Conservation (phyloP, 2,888 invertebrate species). For the Dermolepida albohirtum region DNA sequence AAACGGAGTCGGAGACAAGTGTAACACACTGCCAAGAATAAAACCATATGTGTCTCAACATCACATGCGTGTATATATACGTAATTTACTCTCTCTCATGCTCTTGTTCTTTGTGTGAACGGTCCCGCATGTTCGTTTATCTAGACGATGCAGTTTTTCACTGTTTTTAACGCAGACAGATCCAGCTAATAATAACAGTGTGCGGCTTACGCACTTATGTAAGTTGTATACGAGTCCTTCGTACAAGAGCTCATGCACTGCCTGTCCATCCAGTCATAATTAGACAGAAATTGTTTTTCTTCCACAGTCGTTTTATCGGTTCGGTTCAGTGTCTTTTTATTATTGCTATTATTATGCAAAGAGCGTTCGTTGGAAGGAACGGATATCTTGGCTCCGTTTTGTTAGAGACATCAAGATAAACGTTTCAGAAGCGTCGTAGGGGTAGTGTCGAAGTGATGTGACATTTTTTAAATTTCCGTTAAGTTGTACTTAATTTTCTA, state of each 20-base stretch:
- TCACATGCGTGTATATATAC: constrained; percentile 1
- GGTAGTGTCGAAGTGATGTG: constrained; percentile 25
- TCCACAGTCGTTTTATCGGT: constrained; percentile 27
- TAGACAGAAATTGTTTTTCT: constrained; percentile 29
- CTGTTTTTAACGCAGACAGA: constrained; percentile 34
- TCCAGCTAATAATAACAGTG: constrained; percentile 38
- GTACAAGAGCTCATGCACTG: constrained; percentile 11
- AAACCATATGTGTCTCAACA: constrained; percentile 36
- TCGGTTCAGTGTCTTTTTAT: constrained; percentile 38
- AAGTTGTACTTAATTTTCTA: too few species aligned
- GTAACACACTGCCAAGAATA: constrained; percentile 35
- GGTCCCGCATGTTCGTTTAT: constrained; percentile 36
- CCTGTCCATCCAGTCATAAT: constrained; percentile 26
- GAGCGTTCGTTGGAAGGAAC: constrained; percentile 36
- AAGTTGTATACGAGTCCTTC: constrained; percentile 32
- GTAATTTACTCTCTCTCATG: constrained; percentile 27
- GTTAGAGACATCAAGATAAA: constrained; percentile 22
- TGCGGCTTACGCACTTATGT: constrained; percentile 36
- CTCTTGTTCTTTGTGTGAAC: constrained; percentile 37
- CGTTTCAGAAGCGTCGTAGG: constrained; percentile 3
- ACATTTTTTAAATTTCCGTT: neutral
- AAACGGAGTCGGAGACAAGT: constrained; percentile 34
- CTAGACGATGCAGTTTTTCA: constrained; percentile 38
- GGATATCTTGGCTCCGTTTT: constrained; percentile 41
- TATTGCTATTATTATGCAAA: constrained; percentile 41